These are phyloP conservation scores for Gonioctena quinquepunctata DNA, from an alignment of 1,140 invertebrate genomes.

Conservation along the genomic window DNA sequence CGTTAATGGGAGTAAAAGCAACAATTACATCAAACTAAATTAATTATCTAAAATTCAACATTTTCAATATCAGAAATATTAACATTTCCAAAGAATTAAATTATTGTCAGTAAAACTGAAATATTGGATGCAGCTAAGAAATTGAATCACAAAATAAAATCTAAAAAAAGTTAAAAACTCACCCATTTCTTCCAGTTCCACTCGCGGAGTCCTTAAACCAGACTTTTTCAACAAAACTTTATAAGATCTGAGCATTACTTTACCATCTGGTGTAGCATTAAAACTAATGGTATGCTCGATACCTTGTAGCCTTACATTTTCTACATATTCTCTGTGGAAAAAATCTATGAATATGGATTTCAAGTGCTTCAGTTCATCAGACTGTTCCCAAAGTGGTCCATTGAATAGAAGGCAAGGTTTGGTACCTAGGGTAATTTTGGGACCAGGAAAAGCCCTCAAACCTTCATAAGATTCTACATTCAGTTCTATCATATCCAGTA, in stretches of 20 bases:
- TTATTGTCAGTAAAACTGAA: too few relatives aligned
- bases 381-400: conserved; percentile 88
- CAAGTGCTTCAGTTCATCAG: conserved; percentile 77
- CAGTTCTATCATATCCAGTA: conserved; percentile 97
- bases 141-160: neutral
- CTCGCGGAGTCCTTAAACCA: conserved; percentile 79
- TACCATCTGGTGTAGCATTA: conserved; percentile 76
- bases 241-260: conserved; percentile 86
- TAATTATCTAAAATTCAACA: too few relatives aligned
- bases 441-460: conserved; percentile 44
- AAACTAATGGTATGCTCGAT: conserved; percentile 92
- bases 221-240: conserved; percentile 91
- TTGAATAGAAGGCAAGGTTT: conserved; percentile 94
- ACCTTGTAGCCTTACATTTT: conserved; percentile 84
- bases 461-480: conserved; percentile 79
- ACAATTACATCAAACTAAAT: too few relatives aligned
- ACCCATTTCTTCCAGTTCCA: conserved; percentile 93
- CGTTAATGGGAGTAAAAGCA: too few relatives aligned
- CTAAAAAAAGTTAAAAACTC: conserved; percentile 29
- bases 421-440: conserved; percentile 62
- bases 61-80: too few relatives aligned
- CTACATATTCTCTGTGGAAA: conserved; percentile 85
- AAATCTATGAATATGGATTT: conserved; percentile 92
- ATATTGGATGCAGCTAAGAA: too few relatives aligned
- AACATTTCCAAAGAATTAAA: too few relatives aligned